Base-by-base conservation (phyloP, 2,797 vertebrate genomes). In the Myotis pilosus region DNA sequence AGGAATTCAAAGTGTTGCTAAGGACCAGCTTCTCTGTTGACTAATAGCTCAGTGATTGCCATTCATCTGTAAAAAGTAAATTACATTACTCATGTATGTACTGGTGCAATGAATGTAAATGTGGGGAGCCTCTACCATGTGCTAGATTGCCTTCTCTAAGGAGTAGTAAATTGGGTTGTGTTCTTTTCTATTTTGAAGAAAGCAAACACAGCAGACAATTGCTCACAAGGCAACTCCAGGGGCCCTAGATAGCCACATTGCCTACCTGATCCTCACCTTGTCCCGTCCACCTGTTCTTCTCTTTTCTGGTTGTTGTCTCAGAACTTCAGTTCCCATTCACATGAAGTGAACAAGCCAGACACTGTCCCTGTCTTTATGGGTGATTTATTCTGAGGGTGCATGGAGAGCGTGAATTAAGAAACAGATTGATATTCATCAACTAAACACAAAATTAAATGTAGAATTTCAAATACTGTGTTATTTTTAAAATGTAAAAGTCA, bases 401-500 rank as follows among this genome's bases (percentile, higher is more conserved):
- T 15, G n/a, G 28, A 83, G 1, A 75, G 7, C 49, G 6, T 23
- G 47, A n/a, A 95, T 92, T 74, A 47, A 75, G 57, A 86, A 87
- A 30, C 19, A 36, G 1, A 17, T 38, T 23, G 4, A 19, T 36
- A 72, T 33, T 49, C 41, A 9, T 84, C 15, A 92, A 30, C 6
- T 33, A 74, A 33, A 33, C 5, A 33, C 12, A 92, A 78, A 95
- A 71, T 76, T 53, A 66, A 74, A 38, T 49, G 28, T 66, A 60
- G 20, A 82, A 57, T 80, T 86, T 75, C 22, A 74, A 92, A 78
- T 23, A 81, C 1, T 3, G 11, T 62, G 8, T 30, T 89, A 28
- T 62, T 74, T 75, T 90, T 83, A 15, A 90, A 93, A 17, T 75
- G 44, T 36, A 23, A 36, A 93, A 81, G 11, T 89, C 2, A 0